Evolutionary conservation across 2,888 invertebrate genomes (phyloP).

Genomic region (Laspeyria flexula): DNA sequence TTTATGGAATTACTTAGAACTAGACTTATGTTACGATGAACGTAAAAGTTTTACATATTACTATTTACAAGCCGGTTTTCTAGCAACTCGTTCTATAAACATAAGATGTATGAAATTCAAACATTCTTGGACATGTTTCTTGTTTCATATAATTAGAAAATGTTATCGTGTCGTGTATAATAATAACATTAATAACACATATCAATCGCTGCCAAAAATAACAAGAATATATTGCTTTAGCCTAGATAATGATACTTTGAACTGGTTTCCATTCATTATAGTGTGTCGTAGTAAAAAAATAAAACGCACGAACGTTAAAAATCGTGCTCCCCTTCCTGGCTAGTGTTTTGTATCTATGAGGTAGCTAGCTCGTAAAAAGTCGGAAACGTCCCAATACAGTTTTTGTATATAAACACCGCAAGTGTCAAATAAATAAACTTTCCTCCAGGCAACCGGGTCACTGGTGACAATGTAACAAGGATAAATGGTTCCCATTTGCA

Average conservation of each 20-base stretch:
- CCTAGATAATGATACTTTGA: not conserved
- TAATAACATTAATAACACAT: not conserved
- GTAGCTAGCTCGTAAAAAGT: conserved; percentile 18
- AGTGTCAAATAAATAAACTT: conserved; percentile 44
- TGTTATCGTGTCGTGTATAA: not conserved
- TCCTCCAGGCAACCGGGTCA: conserved; percentile 45
- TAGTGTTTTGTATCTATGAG: conserved; percentile 12
- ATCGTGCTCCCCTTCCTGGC: not conserved
- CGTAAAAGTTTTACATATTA: not conserved
- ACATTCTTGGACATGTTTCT: too few relatives aligned
- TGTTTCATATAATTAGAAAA: too few relatives aligned
- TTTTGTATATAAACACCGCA: conserved; percentile 39
- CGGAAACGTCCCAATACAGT: conserved; percentile 24
- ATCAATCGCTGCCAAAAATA: not conserved
- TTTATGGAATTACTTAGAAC: conserved; percentile 6
- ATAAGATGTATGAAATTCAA: too few relatives aligned
- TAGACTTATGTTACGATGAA: conserved; percentile 6
- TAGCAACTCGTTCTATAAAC: not conserved
- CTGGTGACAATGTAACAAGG: conserved; percentile 59
- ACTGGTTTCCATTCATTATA: conserved; percentile 2
- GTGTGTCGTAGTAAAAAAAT: conserved; percentile 10
- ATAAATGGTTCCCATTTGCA: conserved; percentile 62
- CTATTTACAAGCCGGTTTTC: not conserved
- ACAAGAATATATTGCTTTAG: conserved; percentile 3
- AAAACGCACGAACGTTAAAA: conserved; percentile 8